These are phyloP conservation scores for Acronicta leporina DNA, from an alignment of 2,888 invertebrate species.

Conservation along the genomic window DNA sequence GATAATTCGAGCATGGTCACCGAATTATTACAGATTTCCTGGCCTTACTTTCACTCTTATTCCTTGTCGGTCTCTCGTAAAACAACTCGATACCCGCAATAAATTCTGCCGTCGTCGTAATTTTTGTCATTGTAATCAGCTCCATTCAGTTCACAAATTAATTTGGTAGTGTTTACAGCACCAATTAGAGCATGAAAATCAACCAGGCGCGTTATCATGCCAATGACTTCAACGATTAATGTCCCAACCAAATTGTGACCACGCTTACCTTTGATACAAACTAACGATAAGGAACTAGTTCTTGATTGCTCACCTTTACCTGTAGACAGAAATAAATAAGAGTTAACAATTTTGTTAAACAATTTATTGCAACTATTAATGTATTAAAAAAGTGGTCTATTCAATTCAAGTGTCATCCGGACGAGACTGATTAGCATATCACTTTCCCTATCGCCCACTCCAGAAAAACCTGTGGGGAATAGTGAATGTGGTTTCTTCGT, in stretches of 20 bases:
- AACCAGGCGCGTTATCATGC: constrained; percentile 33
- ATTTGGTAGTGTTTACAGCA: constrained; percentile 40
- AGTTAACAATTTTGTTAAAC: constrained; percentile 47
- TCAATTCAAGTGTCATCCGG: constrained; percentile 58
- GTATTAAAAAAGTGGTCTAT: constrained; percentile 35
- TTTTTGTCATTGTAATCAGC: constrained; percentile 43
- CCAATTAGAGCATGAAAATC: constrained; percentile 49
- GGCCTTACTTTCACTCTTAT: constrained; percentile 38
- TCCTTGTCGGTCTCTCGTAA: constrained; percentile 9
- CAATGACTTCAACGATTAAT: constrained; percentile 32
- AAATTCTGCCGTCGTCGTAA: constrained; percentile 19
- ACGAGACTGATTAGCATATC: constrained; percentile 68
- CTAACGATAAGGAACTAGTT: constrained; percentile 36
- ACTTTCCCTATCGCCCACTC: constrained; percentile 75
- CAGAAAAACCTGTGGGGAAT: constrained; percentile 70
- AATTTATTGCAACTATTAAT: constrained; percentile 24
- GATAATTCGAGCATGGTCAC: constrained; percentile 54
- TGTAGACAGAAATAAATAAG: constrained; percentile 69
- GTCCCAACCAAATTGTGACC: constrained; percentile 38
- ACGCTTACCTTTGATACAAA: constrained; percentile 39
- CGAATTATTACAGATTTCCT: constrained; percentile 33
- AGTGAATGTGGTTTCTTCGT: constrained; percentile 75
- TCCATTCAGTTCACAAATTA: constrained; percentile 30
- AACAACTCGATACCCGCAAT: constrained; percentile 12
- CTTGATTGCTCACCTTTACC: constrained; percentile 81